A percentile compares a stretch with the other conserved stretches of the same genome.
These are phyloP conservation scores for Drosophila setosimentum DNA, from an alignment of 2,888 invertebrate genomes.

Conservation along the genomic window DNA sequence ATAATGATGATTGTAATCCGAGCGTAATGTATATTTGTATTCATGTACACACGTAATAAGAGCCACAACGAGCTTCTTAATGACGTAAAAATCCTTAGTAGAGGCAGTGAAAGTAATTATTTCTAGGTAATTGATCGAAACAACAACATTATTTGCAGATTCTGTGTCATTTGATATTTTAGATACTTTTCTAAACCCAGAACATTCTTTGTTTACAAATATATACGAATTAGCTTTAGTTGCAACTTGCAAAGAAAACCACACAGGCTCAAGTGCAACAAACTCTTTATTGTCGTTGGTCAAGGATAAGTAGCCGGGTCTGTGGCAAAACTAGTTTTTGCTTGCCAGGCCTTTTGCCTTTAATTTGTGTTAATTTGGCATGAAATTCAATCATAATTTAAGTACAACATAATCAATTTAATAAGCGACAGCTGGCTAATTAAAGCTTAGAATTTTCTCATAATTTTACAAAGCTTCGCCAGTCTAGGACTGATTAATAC, in stretches of 20 bases:
- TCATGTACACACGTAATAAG: slow-evolving; percentile 2
- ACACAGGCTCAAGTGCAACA: slow-evolving; percentile 35
- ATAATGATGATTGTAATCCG: slow-evolving; percentile 20
- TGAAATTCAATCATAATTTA: neutral
- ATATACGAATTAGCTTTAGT: slow-evolving; percentile 22
- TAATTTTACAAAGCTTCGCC: neutral
- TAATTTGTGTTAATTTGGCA: slow-evolving; percentile 12
- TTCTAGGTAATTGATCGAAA: slow-evolving; percentile 25
- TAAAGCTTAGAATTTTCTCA: neutral
- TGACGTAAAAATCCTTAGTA: slow-evolving; percentile 38
- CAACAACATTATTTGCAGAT: slow-evolving; percentile 11
- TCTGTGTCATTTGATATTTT: neutral
- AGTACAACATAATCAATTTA: neutral
- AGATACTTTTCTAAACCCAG: neutral
- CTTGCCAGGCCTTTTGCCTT: neutral
- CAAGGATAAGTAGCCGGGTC: slow-evolving; percentile 48
- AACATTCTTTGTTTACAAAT: slow-evolving; percentile 24
- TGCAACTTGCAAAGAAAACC: slow-evolving; percentile 2
- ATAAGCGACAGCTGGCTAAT: neutral
- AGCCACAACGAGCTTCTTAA: slow-evolving; percentile 37
- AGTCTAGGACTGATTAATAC: neutral
- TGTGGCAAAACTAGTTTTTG: slow-evolving; percentile 37
- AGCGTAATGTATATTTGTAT: neutral
- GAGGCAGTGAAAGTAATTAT: neutral
- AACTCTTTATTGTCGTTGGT: slow-evolving; percentile 46